These are phyloP conservation scores for Colossoma macropomum DNA, from an alignment of 2,113 vertebrate genomes.

Conservation along the genomic window DNA sequence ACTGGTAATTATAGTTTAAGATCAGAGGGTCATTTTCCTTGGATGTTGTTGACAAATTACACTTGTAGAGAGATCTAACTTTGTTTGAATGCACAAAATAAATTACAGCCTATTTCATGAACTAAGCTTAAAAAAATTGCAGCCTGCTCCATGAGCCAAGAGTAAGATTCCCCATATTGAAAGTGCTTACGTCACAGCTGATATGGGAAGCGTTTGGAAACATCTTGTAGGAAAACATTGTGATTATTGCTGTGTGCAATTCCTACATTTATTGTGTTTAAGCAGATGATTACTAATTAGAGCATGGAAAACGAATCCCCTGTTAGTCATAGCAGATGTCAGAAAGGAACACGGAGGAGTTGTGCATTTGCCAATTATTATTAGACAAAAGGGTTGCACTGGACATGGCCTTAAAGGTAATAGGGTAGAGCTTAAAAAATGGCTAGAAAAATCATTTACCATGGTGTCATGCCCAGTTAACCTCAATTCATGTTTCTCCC, in stretches of 20 bases:
- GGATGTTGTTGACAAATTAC: background rate
- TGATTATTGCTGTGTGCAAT: background rate
- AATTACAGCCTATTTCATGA: background rate
- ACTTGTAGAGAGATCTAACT: background rate
- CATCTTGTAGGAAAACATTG: background rate
- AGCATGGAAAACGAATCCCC: constrained; percentile 53
- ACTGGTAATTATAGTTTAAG: background rate
- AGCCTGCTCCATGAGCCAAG: constrained; percentile 27
- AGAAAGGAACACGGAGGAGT: constrained; percentile 48
- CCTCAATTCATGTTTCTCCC: constrained; percentile 3
- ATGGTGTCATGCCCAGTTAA: constrained; percentile 12
- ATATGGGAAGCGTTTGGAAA: background rate
- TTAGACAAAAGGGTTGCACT: constrained; percentile 53
- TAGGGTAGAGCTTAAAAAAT: constrained; percentile 1
- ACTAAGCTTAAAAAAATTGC: constrained; percentile 67
- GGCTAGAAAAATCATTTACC: constrained; percentile 19
- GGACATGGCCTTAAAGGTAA: constrained; percentile 37
- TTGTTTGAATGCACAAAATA: background rate
- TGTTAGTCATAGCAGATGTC: constrained; percentile 69
- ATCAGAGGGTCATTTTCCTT: background rate
- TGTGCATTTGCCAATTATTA: constrained; percentile 50
- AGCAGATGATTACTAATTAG: constrained; percentile 23
- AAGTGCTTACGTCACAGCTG: background rate
- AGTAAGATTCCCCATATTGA: background rate
- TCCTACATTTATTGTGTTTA: background rate